phyloP scores from a whole-genome alignment of 2,113 vertebrate genomes.

The Podarcis cretensis region DNA sequence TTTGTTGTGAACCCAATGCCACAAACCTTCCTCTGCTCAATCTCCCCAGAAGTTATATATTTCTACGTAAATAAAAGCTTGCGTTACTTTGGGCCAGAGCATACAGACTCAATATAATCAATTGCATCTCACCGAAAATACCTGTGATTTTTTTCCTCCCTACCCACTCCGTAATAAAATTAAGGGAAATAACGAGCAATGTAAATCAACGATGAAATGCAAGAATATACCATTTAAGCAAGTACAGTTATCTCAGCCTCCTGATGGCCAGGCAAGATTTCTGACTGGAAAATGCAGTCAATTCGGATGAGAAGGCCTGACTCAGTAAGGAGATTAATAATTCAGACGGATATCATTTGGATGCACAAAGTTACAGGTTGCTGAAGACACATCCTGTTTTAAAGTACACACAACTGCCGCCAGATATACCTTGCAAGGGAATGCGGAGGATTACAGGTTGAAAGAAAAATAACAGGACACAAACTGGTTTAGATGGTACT shows the following conservation, averaged over 20 bases:
- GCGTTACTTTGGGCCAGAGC: not conserved
- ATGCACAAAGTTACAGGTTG: not conserved
- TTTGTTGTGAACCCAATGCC: not conserved
- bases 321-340: not conserved
- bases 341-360: not conserved
- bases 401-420: not conserved
- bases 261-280: not conserved
- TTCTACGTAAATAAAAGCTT: not conserved
- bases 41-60: not conserved
- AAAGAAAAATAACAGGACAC: not conserved
- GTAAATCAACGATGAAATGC: no score
- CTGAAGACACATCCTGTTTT: not conserved
- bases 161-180: no score
- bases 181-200: not conserved
- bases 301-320: not conserved
- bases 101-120: not conserved
- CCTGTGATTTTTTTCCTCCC: not conserved
- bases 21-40: not conserved
- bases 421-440: not conserved
- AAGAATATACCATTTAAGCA: not conserved
- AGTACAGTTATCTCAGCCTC: not conserved
- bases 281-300: not conserved
- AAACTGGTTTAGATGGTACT: not conserved
- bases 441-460: not conserved
- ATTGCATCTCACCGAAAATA: not conserved